phyloP scores from a whole-genome alignment of 2,797 vertebrate species.

The Megaceryle alcyon region DNA sequence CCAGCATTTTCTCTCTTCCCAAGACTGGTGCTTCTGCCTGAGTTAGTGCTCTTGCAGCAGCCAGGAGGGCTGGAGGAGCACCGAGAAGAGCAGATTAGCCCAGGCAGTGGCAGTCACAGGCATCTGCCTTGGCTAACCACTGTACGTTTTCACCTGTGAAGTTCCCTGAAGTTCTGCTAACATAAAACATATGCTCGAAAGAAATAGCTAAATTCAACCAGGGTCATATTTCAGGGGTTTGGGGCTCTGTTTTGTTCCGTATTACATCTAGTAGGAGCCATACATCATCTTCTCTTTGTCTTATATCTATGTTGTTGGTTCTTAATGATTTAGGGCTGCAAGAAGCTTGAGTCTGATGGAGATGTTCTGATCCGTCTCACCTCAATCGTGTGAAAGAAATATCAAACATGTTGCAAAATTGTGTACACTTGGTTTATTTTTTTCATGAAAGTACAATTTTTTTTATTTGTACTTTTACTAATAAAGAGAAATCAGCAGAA shows the following conservation, averaged over 20 bases:
- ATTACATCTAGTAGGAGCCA: background rate
- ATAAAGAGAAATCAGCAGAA: background rate
- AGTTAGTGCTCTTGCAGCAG: background rate
- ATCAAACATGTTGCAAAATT: background rate
- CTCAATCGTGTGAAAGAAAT: background rate
- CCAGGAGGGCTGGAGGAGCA: background rate
- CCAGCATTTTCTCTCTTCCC: background rate
- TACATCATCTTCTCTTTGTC: background rate
- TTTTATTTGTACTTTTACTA: conserved; percentile 22
- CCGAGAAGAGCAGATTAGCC: fast-evolving
- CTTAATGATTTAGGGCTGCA: background rate
- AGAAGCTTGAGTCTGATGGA: background rate
- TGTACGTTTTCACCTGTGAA: background rate
- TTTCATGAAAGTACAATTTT: background rate
- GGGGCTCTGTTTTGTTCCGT: conserved; percentile 7
- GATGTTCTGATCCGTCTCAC: background rate
- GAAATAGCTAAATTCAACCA: background rate
- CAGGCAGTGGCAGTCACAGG: background rate
- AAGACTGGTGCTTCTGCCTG: background rate
- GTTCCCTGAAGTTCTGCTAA: background rate
- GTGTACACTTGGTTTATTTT: background rate
- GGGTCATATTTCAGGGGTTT: background rate
- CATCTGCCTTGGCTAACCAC: background rate
- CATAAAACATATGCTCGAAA: background rate
- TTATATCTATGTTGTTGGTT: background rate